Evolutionary conservation across 2,797 vertebrate species (phyloP).

Genomic region (Schizothorax lantsangensis): DNA sequence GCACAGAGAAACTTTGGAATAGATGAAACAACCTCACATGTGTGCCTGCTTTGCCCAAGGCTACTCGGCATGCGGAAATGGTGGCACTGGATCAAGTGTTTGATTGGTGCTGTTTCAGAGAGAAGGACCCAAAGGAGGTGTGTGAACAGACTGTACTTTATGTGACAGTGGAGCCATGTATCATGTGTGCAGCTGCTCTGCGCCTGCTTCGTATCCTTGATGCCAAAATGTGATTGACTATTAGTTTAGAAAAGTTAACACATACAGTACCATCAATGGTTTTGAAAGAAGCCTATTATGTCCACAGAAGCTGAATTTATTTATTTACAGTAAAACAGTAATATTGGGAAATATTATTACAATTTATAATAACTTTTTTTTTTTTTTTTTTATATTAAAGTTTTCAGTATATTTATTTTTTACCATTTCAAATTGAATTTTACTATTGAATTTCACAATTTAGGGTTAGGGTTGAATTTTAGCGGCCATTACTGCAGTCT

Average conservation of each 20-base stretch:
- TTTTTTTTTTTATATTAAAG: background rate
- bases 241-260: background rate
- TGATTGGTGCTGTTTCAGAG: constrained; percentile 81
- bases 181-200: constrained; percentile 95
- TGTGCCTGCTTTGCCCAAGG: constrained; percentile 72
- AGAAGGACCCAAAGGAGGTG: constrained; percentile 67
- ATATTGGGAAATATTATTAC: background rate
- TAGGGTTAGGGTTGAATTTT: background rate
- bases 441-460: background rate
- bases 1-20: background rate
- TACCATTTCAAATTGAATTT: background rate
- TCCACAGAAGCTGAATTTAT: background rate
- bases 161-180: constrained; percentile 94
- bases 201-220: constrained; percentile 91
- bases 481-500: background rate
- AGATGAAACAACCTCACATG: background rate
- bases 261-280: background rate
- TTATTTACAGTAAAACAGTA: background rate
- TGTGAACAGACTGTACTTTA: constrained; percentile 83
- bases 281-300: background rate
- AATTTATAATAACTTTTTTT: background rate
- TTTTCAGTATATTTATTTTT: background rate
- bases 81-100: constrained; percentile 90
- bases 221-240: background rate
- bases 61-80: constrained; percentile 95